These are phyloP conservation scores for Forbesichthys papilliferus DNA, from an alignment of 2,113 vertebrate genomes.

Conservation along the genomic window DNA sequence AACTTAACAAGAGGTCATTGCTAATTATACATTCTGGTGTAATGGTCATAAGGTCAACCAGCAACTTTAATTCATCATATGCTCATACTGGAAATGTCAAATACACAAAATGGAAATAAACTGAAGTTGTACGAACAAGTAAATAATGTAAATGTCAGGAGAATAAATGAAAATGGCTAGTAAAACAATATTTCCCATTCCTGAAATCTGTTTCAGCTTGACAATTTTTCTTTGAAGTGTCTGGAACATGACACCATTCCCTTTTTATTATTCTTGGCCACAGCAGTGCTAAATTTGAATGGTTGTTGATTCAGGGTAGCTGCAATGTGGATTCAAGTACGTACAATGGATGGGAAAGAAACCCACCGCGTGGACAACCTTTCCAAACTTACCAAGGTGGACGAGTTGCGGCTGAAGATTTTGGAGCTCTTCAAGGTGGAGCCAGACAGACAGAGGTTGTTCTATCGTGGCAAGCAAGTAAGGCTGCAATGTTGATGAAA, in stretches of 20 bases:
- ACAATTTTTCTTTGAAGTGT: background rate
- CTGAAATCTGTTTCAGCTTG: background rate
- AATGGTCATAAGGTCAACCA: too few relatives aligned
- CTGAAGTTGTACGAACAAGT: too few relatives aligned
- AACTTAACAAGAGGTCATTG: too few relatives aligned
- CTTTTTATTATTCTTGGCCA: too few relatives aligned
- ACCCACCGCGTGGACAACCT: constrained; percentile 88
- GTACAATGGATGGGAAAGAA: constrained; percentile 94
- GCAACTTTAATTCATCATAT: too few relatives aligned
- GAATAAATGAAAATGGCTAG: too few relatives aligned
- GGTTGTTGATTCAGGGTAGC: constrained; percentile 60
- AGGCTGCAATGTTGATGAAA: background rate
- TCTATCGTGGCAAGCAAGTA: constrained; percentile 96
- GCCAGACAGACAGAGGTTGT: constrained; percentile 86
- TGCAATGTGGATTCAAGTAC: constrained; percentile 98
- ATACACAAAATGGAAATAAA: too few relatives aligned
- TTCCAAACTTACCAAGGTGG: constrained; percentile 94
- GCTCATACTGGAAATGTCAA: too few relatives aligned
- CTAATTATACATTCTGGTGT: too few relatives aligned
- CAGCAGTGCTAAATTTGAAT: background rate
- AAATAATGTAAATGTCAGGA: too few relatives aligned
- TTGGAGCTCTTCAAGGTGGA: constrained; percentile 86
- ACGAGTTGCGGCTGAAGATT: constrained; percentile 86
- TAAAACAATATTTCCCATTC: too few relatives aligned
- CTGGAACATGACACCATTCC: background rate